Evolutionary conservation across 2,797 vertebrate species (phyloP), one percentile per base, ranked within the genome.

Genomic region (Oreonectes daqikongensis): DNA sequence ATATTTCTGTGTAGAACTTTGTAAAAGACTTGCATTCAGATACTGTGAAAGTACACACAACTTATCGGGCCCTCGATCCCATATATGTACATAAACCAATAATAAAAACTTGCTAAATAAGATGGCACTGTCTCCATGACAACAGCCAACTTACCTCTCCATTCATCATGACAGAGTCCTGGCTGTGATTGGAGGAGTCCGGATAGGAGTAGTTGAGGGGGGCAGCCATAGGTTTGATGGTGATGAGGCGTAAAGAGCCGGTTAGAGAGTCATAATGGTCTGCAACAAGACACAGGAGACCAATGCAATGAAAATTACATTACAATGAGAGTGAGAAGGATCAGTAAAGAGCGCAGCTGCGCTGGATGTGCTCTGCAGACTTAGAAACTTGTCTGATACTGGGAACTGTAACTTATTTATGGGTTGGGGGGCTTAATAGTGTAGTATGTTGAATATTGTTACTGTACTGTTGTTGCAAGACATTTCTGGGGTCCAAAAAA

Each of bases 191-290:
- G 0, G 95, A 94, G 0, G 94, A 88, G 28, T 92, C 88, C 0
- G 95, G 93, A 8, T 96, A 96, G 12, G 92, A 94, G 86, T 90
- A 93, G 75, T 89, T 92, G 60, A 94, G 89, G 5, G 96, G 95
- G 1, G 96, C 92, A 0, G 94, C 89, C 85, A 95, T 92, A 0
- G 97, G 94, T 79, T 98, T 99, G 77, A 99, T 95, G 18, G 96
- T 93, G n/a, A 99, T 95, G 81, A 99, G 95, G 79, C 97, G 95
- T 77, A 98, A 94, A 0, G 97, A 99, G 66, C 97, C 95, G 0
- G 96, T 95, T 18, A 96, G 95, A 0, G 96, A 95, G 78, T 98
- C 96, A 0, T 96, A 99, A 3, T 95, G 95, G 78, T 99, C 97
- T 1, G 90, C 63, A 89, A 24, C 69, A 70, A 75, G 30, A 61